Evolutionary conservation across 2,797 vertebrate genomes (phyloP), one percentile per base, ranked within the genome.

Genomic region (Syngnathus acus): DNA sequence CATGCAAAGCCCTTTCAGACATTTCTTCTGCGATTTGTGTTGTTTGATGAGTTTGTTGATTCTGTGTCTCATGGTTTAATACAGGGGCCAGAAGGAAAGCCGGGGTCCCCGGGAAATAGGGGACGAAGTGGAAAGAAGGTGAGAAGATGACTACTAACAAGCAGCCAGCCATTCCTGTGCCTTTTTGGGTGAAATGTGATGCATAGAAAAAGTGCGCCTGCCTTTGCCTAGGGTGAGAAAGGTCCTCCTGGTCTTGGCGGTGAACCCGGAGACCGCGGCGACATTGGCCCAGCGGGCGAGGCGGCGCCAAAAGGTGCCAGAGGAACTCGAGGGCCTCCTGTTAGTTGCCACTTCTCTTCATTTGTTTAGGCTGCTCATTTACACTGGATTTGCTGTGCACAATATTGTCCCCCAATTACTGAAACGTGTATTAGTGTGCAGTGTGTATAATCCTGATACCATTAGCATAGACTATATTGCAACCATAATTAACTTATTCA

Each of bases 101-200:
- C 82, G 19, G 96, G 97, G 69, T 82, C 77, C 53, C 90, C 85
- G 62, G 97, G 96, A 66, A 93, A 92, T 84, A 93, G 91, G 70
- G 97, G 97, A 65, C 93, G 90, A 10, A 86, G 88, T 45, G 97
- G 97, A 68, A 97, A 94, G 88, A 98, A 98, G 93, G 97, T 97
- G 86, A 82, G 38, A 4, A 62, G 13, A 40, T 6, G 51, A 38
- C 50, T 50, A 48, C 14, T 8, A 38, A 48, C 23, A 17, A 37
- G 23, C 43, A 32, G 4, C 26, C 26, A 26, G 26, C 4, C 7
- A n/a, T 40, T 50, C 0, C 17, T 69, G 14, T n/a, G 7, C 23
- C 48, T 13, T 26, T 64, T 65, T 37, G 10, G 7, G 42, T 64
- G 50, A 60, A 23, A 55, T 50, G 21, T 67, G 8, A 51, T n/a